These are phyloP conservation scores for Scortum barcoo DNA, from an alignment of 2,113 vertebrate genomes.

Conservation along the genomic window DNA sequence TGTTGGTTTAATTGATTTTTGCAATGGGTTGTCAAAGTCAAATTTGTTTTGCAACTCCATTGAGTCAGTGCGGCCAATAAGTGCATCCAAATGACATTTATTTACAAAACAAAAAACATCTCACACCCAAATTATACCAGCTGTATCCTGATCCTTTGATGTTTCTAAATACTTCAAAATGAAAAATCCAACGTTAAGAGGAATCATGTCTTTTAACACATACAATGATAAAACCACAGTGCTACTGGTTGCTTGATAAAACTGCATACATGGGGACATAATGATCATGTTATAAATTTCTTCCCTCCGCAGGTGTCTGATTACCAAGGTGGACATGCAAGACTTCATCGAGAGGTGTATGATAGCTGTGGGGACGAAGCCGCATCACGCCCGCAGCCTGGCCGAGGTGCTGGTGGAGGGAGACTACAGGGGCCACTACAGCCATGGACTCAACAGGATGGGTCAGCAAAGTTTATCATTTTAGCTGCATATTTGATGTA, in stretches of 20 bases:
- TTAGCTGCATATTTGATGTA: neutral
- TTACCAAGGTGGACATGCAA: constrained; percentile 76
- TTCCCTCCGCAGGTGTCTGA: constrained; percentile 78
- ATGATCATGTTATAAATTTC: neutral
- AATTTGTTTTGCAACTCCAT: neutral
- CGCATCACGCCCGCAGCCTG: constrained; percentile 80
- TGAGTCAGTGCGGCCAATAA: neutral
- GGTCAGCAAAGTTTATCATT: constrained; percentile 69
- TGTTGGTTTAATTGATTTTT: neutral
- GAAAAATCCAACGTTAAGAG: neutral
- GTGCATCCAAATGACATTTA: neutral
- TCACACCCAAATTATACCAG: neutral
- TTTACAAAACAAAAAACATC: neutral
- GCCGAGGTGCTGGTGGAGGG: constrained; percentile 85
- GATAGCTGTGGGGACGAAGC: constrained; percentile 77
- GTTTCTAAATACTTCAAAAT: neutral
- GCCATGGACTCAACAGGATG: constrained; percentile 86
- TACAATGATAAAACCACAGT: neutral
- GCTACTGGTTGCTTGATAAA: neutral
- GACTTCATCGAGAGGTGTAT: constrained; percentile 84
- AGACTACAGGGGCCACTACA: constrained; percentile 85
- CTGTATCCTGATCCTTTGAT: neutral
- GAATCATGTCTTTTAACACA: neutral
- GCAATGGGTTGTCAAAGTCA: neutral
- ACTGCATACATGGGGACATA: neutral